Evolutionary conservation across 2,113 vertebrate species (phyloP).

Genomic region (Vicugna pacos): DNA sequence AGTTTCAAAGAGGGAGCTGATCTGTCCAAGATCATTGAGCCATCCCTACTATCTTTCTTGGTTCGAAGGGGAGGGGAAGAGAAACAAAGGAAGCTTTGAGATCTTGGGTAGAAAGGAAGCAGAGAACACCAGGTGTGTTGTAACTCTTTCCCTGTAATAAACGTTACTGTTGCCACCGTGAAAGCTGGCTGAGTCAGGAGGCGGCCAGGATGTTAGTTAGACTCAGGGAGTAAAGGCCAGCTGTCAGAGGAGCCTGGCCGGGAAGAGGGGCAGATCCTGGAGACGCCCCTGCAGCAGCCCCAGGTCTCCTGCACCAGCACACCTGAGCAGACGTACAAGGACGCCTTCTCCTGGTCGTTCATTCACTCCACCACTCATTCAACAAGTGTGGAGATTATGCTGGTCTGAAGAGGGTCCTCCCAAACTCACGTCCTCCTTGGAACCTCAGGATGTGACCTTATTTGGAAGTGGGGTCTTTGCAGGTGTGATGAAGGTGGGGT

Average conservation of each 20-base stretch:
- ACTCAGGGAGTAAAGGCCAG: background rate
- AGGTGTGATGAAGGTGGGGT: background rate
- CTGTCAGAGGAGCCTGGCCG: background rate
- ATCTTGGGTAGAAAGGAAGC: background rate
- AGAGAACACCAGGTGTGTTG: rapidly evolving
- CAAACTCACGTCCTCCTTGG: background rate
- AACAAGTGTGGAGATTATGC: background rate
- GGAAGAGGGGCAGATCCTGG: too few species aligned
- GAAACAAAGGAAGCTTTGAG: background rate
- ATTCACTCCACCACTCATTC: background rate
- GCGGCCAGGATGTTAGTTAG: background rate
- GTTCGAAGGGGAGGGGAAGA: background rate
- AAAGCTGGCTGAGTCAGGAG: background rate
- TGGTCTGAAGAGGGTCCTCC: too few species aligned
- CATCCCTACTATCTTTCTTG: background rate
- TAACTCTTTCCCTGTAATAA: background rate
- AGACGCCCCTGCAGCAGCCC: background rate
- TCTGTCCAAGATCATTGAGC: background rate
- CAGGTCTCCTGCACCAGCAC: background rate
- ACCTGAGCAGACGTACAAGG: background rate
- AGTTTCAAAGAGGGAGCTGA: background rate
- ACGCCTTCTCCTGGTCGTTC: background rate
- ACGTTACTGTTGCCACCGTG: background rate
- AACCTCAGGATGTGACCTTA: background rate
- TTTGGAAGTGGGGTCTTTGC: background rate